Conservation (phyloP, 2,888 invertebrate genomes). For the Steinernema scapterisci region DNA sequence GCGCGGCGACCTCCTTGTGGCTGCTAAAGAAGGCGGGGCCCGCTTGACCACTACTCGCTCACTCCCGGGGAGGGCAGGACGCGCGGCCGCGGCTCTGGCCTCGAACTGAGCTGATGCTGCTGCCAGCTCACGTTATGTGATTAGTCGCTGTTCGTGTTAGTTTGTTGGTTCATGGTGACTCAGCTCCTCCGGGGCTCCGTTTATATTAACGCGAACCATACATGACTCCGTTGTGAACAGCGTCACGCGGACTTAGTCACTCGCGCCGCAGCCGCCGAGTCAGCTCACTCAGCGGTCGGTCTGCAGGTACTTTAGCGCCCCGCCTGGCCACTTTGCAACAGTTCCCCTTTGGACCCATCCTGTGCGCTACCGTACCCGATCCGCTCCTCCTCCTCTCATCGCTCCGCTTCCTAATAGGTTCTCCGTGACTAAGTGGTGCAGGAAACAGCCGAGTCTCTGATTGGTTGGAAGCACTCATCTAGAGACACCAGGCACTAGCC, state of each 20-base stretch:
- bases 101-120: not conserved
- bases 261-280: too few species aligned
- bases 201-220: not conserved
- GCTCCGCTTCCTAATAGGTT: too few species aligned
- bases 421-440: too few species aligned
- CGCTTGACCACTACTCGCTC: conserved; percentile 20
- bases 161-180: not conserved
- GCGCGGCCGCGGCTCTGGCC: not conserved
- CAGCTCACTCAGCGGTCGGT: not conserved
- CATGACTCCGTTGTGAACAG: not conserved
- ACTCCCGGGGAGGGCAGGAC: conserved; percentile 19
- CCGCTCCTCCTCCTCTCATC: too few species aligned
- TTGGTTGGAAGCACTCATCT: not conserved
- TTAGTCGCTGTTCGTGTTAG: not conserved
- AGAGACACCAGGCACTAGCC: not conserved
- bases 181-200: not conserved
- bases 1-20: conserved; percentile 6
- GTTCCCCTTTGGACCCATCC: too few species aligned
- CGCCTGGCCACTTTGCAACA: not conserved
- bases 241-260: conserved; percentile 1
- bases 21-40: conserved; percentile 23
- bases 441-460: not conserved
- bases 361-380: too few species aligned
- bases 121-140: conserved; percentile 7
- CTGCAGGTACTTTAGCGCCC: not conserved